Percentiles rank a stretch among this genome's conserved stretches.
These are phyloP conservation scores for Bimastos eiseni DNA, from an alignment of 2,888 invertebrate genomes.

Conservation along the genomic window DNA sequence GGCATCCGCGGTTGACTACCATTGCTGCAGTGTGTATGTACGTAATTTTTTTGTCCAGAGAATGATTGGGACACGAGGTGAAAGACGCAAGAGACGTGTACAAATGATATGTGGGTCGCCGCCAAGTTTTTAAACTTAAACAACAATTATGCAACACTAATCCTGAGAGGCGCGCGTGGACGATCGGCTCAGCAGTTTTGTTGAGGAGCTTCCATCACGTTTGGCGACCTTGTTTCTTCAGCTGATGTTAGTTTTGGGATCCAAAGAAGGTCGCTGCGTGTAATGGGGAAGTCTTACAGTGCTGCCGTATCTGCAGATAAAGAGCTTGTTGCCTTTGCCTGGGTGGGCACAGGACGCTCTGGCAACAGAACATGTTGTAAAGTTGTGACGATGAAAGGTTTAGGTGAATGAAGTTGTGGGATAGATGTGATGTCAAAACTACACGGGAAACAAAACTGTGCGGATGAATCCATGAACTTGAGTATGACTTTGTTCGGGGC, in stretches of 20 bases:
- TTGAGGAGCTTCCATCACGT: background rate
- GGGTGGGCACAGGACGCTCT: background rate
- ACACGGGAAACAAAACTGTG: background rate
- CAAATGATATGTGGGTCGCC: background rate
- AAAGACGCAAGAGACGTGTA: background rate
- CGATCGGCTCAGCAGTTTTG: background rate
- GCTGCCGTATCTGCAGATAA: background rate
- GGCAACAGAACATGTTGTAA: background rate
- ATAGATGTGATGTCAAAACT: background rate
- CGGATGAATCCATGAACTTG: background rate
- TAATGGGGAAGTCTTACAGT: background rate
- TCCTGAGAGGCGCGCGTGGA: slow-evolving; percentile 13
- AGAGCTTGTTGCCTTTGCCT: background rate
- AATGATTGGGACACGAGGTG: background rate
- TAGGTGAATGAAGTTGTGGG: background rate
- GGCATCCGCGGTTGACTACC: background rate
- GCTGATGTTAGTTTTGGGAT: slow-evolving; percentile 6
- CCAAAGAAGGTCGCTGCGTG: background rate
- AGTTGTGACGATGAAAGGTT: background rate
- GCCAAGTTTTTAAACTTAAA: background rate
- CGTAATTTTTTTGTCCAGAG: slow-evolving; percentile 2
- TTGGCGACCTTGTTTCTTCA: slow-evolving; percentile 4
- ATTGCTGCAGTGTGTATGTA: slow-evolving; percentile 13
- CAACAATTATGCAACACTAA: slow-evolving; percentile 13
- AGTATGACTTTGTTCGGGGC: background rate